Evolutionary conservation across 2,797 vertebrate genomes (phyloP), one percentile per base, ranked within the genome.

Genomic region (Poeciliopsis infans): DNA sequence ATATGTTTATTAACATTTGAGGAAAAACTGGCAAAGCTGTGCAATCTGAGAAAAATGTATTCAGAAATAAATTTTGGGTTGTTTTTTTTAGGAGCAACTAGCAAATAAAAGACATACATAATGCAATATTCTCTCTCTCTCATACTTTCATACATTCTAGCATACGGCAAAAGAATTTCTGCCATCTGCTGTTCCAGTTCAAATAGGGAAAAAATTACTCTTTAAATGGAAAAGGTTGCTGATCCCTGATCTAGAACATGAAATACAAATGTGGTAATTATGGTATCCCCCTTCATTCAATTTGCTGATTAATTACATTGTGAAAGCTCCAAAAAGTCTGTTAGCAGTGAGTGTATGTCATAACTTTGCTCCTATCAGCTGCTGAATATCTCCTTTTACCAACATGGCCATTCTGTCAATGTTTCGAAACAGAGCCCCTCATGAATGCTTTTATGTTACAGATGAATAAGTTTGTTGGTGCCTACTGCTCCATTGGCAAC

Each of bases 401-500:
- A 25, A 78, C 39, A 81, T 36, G 43, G 72, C 68, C 69, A 79
- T 86, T 77, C 53, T 33, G 41, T 43, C 0, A 41, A 47, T 76
- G 79, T 85, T 79, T 69, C 74, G 13, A 82, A 55, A 73, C 46
- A 31, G 4, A 15, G 46, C 20, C 74, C 77, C 72, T 39, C 68
- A 25, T 49, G 2, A 28, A 53, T 3, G 7, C 57, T 43, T 73
- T 20, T 0, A 79, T 53, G 70, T 71, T 57, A 39, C 77, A 79
- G 75, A 11, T 77, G 72, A 73, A 75, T 25, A 28, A 0, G 57
- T 84, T n/a, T 45, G 75, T n/a, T 43, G 71, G 16, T 43, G 79
- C 77, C 76, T 85, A 71, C 81, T 84, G 79, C 69, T 81, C 74
- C 77, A 72, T 25, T 36, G 75, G 43, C 39, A 28, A 33, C 77